These are phyloP conservation scores for Machaerirhynchus nigripectus DNA, from an alignment of 2,113 vertebrate genomes.

Conservation along the genomic window DNA sequence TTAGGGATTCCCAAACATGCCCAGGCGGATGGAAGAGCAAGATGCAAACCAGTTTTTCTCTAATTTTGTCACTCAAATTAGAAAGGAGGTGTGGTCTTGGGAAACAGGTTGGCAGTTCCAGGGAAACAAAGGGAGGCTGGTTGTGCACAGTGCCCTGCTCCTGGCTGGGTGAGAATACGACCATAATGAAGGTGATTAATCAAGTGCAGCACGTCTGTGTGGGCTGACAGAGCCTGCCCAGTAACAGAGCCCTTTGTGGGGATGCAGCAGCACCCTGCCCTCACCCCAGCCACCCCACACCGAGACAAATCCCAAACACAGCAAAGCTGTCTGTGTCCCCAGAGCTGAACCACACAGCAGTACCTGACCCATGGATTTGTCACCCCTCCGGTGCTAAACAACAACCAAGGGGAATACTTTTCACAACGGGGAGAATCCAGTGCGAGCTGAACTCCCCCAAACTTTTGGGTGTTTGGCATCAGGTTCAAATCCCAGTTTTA, in stretches of 20 bases:
- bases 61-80: constrained; percentile 46
- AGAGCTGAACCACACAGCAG: background rate
- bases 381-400: background rate
- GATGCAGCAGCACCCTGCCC: background rate
- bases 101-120: background rate
- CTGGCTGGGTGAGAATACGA: background rate
- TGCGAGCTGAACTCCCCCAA: rapidly evolving
- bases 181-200: background rate
- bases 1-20: constrained; percentile 45
- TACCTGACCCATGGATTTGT: background rate
- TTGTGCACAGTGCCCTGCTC: background rate
- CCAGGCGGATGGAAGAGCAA: background rate
- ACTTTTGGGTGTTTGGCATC: background rate
- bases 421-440: rapidly evolving
- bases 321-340: background rate
- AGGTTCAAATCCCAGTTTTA: background rate
- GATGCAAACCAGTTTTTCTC: background rate
- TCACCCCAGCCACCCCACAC: background rate
- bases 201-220: background rate
- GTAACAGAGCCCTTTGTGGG: background rate
- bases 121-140: background rate
- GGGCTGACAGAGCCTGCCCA: background rate
- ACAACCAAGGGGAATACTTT: background rate
- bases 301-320: background rate
- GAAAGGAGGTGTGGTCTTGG: constrained; percentile 12